Conservation (phyloP, 2,113 vertebrate genomes). For the Otus sunia region DNA sequence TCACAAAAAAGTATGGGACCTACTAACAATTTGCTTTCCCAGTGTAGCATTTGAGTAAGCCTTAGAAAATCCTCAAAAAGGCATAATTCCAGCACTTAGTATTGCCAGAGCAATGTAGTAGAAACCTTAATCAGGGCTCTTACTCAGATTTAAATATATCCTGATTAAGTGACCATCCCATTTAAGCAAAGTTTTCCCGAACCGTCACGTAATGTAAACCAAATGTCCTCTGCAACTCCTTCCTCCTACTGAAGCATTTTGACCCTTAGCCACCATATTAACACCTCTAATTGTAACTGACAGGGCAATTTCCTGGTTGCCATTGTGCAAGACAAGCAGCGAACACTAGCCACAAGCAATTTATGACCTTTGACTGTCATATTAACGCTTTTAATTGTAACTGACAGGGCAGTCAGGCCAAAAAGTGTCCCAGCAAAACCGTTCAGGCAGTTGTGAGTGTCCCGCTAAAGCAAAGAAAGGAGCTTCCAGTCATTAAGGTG, state of each 20-base stretch:
- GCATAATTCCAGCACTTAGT: neutral
- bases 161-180: neutral
- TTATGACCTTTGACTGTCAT: conserved; percentile 69
- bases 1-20: neutral
- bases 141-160: neutral
- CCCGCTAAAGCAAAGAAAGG: neutral
- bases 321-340: conserved; percentile 36
- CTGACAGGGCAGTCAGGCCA: conserved; percentile 52
- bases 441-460: neutral
- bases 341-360: conserved; percentile 69
- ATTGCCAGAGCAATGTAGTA: neutral
- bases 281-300: conserved; percentile 73
- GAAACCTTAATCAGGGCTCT: neutral
- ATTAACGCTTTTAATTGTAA: conserved; percentile 69
- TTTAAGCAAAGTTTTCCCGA: conserved; percentile 48
- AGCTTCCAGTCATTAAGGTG: neutral
- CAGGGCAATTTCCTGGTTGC: conserved; percentile 73
- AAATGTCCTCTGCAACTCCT: conserved; percentile 51
- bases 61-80: neutral
- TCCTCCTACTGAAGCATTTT: conserved; percentile 40
- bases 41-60: neutral
- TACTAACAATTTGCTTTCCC: neutral
- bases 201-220: conserved; percentile 57
- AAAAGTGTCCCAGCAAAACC: conserved; percentile 5
- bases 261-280: conserved; percentile 66